Conservation (phyloP, 2,797 vertebrate genomes). For the Myotis findleyi region DNA sequence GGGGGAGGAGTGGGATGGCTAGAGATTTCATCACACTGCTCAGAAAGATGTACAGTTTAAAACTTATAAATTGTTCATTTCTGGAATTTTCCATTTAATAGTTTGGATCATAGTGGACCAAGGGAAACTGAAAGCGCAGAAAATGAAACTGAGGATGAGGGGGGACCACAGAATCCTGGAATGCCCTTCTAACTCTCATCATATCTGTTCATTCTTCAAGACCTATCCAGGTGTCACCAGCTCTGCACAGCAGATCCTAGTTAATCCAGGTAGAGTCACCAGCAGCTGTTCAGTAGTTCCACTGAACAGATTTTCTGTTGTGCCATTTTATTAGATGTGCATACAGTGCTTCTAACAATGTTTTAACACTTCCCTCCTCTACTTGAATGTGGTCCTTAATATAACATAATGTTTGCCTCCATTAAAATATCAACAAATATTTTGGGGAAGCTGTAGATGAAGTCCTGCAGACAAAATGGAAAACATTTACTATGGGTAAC, state of each 20-base stretch:
- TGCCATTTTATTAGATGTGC: not conserved
- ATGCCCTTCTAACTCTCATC: not conserved
- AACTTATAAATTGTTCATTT: not conserved
- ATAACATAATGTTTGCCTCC: not conserved
- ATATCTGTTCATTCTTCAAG: not conserved
- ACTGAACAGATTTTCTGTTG: rapidly evolving
- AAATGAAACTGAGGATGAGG: not conserved
- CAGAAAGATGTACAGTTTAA: not conserved
- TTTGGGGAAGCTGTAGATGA: not conserved
- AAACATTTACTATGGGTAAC: not conserved
- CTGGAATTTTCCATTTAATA: not conserved
- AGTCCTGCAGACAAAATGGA: not conserved
- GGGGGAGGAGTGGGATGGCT: not conserved
- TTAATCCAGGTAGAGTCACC: not conserved
- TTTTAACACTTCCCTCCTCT: not conserved
- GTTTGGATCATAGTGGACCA: not conserved
- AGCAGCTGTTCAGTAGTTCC: not conserved
- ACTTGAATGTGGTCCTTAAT: not conserved
- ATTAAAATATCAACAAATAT: not conserved
- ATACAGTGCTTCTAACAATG: not conserved
- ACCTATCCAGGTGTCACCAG: not conserved
- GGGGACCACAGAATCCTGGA: not conserved
- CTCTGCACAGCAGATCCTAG: not conserved
- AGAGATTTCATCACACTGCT: not conserved
- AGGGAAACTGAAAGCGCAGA: not conserved